Percentiles rank a stretch among this genome's conserved stretches.
phyloP scores from a whole-genome alignment of 2,797 vertebrate species.

The Eptatretus atami region DNA sequence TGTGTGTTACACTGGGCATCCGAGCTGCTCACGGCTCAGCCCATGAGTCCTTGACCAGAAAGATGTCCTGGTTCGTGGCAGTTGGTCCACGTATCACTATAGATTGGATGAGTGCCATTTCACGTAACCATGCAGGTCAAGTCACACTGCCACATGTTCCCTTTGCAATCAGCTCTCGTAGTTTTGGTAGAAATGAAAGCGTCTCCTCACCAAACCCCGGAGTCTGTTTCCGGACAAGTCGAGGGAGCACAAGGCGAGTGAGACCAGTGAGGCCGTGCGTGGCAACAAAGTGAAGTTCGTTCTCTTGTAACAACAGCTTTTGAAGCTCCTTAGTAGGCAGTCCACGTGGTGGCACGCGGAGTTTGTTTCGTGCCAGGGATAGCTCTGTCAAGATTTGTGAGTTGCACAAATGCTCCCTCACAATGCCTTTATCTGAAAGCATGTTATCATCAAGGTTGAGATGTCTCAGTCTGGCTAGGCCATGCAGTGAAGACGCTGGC shows the following conservation, averaged over 20 bases:
- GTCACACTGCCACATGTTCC: constrained; percentile 81
- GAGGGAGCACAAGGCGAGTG: constrained; percentile 39
- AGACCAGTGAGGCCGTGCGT: constrained; percentile 31
- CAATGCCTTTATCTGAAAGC: constrained; percentile 50
- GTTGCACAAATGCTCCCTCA: constrained; percentile 40
- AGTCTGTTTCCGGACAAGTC: constrained; percentile 75
- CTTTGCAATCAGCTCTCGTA: constrained; percentile 60
- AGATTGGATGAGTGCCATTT: constrained; percentile 49
- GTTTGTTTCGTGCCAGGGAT: constrained; percentile 53
- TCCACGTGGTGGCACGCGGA: constrained; percentile 36
- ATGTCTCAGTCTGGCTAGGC: constrained; percentile 42
- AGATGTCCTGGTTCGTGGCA: constrained; percentile 65
- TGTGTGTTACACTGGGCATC: constrained; percentile 22
- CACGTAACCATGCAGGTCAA: constrained; percentile 56
- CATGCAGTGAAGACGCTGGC: constrained; percentile 47
- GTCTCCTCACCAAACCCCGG: constrained; percentile 35
- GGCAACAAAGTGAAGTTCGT: constrained; percentile 60
- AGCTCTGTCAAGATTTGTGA: constrained; percentile 56
- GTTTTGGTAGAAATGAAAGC: constrained; percentile 38
- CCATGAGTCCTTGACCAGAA: constrained; percentile 78
- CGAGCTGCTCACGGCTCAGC: constrained; percentile 43
- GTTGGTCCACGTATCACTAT: constrained; percentile 50
- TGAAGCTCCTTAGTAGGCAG: constrained; percentile 39
- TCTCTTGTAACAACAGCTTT: constrained; percentile 63
- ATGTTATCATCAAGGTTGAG: constrained; percentile 62